These are phyloP conservation scores for Nothocercus nigrocapillus DNA, from an alignment of 2,113 vertebrate species.

Conservation along the genomic window DNA sequence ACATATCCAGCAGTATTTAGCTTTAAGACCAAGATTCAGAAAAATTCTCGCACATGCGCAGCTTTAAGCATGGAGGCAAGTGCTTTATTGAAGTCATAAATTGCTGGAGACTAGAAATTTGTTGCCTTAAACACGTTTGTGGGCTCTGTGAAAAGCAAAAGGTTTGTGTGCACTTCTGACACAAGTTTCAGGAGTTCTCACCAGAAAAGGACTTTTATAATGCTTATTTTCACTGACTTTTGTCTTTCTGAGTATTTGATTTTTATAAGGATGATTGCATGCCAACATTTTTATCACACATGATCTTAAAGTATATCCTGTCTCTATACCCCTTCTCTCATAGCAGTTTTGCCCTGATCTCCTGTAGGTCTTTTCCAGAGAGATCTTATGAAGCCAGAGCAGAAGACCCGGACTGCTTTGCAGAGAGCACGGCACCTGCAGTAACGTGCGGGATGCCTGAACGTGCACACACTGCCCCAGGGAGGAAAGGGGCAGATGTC, in stretches of 20 bases:
- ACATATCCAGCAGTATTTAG: not conserved
- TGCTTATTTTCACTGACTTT: not conserved
- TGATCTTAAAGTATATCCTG: not conserved
- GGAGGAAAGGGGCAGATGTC: not conserved
- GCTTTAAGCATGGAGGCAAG: not conserved
- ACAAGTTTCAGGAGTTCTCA: not conserved
- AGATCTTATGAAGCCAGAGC: not conserved
- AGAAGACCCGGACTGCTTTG: not conserved
- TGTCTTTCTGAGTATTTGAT: not conserved
- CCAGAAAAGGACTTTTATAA: not conserved
- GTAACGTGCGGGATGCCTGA: not conserved
- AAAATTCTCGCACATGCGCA: not conserved
- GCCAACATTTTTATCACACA: not conserved
- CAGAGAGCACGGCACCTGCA: not conserved
- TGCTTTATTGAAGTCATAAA: not conserved
- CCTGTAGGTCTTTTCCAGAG: not conserved
- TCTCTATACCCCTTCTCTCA: not conserved
- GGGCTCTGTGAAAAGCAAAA: not conserved
- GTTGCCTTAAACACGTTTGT: not conserved
- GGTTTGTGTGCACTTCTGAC: not conserved
- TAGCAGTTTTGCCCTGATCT: accelerated
- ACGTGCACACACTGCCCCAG: not conserved
- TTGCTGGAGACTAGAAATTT: not conserved
- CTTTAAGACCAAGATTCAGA: not conserved
- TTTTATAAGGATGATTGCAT: not conserved